Conservation (phyloP, 2,888 invertebrate species). For the Ypsolopha sequella region DNA sequence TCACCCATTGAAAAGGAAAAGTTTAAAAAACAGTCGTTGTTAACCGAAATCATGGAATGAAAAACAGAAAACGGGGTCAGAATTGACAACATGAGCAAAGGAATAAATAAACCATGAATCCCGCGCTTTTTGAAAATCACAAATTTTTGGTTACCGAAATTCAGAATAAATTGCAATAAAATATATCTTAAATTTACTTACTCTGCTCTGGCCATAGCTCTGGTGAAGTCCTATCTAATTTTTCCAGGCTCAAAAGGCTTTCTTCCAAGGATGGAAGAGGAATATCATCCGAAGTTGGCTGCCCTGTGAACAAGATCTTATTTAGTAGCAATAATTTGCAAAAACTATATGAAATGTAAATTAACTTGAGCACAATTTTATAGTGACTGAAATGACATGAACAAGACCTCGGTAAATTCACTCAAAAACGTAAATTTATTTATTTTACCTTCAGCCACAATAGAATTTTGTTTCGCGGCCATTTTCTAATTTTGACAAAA, state of each 20-base stretch:
- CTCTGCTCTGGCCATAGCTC: constrained; percentile 97
- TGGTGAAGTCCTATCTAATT: constrained; percentile 93
- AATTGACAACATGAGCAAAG: constrained; percentile 45
- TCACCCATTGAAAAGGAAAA: constrained; percentile 42
- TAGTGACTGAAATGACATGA: too few species aligned
- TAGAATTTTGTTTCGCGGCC: constrained; percentile 76
- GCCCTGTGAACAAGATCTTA: constrained; percentile 24
- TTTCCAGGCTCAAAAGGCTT: constrained; percentile 89
- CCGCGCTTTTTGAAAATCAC: constrained; percentile 56
- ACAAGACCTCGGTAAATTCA: too few species aligned
- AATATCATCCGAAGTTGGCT: constrained; percentile 58
- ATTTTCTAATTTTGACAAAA: constrained; percentile 59
- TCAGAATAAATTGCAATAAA: background rate
- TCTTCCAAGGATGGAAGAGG: constrained; percentile 73
- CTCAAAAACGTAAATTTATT: too few species aligned
- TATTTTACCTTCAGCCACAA: constrained; percentile 71
- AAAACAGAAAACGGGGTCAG: constrained; percentile 22
- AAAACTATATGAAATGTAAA: too few species aligned
- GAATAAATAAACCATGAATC: constrained; percentile 24
- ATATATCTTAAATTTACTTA: constrained; percentile 54
- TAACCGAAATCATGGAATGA: constrained; percentile 36
- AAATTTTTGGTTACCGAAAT: constrained; percentile 2
- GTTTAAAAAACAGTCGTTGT: constrained; percentile 50
- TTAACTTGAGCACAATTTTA: too few species aligned
- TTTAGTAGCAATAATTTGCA: too few species aligned